Percentiles rank a stretch among this genome's conserved stretches.
These are phyloP conservation scores for Nipponacmea schrenckii DNA, from an alignment of 2,888 invertebrate species.

Conservation along the genomic window DNA sequence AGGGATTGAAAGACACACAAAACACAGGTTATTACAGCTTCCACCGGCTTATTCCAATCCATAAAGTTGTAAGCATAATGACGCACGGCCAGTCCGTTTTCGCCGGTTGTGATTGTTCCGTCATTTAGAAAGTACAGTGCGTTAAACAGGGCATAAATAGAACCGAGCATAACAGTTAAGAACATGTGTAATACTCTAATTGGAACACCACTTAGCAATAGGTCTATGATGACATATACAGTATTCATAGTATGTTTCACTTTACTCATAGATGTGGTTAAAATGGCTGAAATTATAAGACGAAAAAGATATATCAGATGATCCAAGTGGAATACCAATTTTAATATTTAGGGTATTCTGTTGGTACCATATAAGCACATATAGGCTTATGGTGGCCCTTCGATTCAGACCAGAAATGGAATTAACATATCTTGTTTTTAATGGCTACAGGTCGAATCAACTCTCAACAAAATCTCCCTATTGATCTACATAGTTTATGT, in stretches of 20 bases:
- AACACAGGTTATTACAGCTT: slow-evolving; percentile 58
- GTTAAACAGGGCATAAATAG: slow-evolving; percentile 60
- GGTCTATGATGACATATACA: slow-evolving; percentile 53
- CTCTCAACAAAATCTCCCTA: no score
- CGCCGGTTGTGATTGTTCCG: slow-evolving; percentile 40
- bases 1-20: slow-evolving; percentile 50
- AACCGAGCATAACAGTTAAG: slow-evolving; percentile 55
- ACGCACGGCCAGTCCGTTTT: slow-evolving; percentile 42
- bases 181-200: slow-evolving; percentile 59
- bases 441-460: no score
- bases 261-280: slow-evolving; percentile 51
- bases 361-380: no score
- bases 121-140: slow-evolving; percentile 60
- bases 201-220: slow-evolving; percentile 55
- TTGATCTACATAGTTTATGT: no score
- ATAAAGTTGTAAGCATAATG: slow-evolving; percentile 60
- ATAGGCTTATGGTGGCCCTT: no score
- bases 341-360: no score
- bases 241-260: slow-evolving; percentile 60
- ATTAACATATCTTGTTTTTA: no score
- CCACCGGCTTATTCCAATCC: slow-evolving; percentile 59
- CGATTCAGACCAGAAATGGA: no score
- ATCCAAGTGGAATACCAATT: not conserved
- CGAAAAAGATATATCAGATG: not conserved
- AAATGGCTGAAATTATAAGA: slow-evolving; percentile 42